A percentile compares a stretch with the other conserved stretches of the same genome.
phyloP scores from a whole-genome alignment of 2,888 invertebrate genomes.

The Gastracanthus pulcherrimus region DNA sequence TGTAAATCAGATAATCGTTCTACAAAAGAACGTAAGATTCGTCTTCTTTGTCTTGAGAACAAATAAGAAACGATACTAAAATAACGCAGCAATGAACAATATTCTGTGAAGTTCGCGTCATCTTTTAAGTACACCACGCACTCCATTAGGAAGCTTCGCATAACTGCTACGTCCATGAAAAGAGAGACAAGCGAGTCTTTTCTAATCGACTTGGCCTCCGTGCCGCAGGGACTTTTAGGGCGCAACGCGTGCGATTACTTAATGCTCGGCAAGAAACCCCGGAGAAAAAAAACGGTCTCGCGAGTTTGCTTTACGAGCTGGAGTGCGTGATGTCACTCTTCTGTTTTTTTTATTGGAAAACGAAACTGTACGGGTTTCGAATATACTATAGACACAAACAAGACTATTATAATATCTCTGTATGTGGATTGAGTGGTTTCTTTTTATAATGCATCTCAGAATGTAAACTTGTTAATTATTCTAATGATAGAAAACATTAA shows the following conservation, averaged over 20 bases:
- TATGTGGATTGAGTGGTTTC: no score
- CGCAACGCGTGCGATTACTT: slow-evolving; percentile 31
- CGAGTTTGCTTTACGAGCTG: neutral
- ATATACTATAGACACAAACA: no score
- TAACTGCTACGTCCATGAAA: slow-evolving; percentile 17
- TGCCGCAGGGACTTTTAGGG: slow-evolving; percentile 35
- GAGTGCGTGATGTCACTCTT: neutral
- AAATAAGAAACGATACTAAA: no score
- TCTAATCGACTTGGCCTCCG: slow-evolving; percentile 41
- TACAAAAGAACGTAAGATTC: no score
- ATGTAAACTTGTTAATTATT: slow-evolving; percentile 19
- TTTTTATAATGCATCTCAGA: no score
- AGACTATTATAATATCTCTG: no score
- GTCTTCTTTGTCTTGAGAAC: no score
- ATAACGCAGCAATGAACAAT: no score
- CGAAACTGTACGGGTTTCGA: no score
- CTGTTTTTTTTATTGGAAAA: no score
- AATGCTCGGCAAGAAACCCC: neutral
- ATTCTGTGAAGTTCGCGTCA: no score
- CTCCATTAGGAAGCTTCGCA: slow-evolving; percentile 22
- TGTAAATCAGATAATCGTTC: no score
- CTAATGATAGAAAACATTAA: neutral
- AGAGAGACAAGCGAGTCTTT: slow-evolving; percentile 6
- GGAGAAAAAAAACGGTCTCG: neutral
- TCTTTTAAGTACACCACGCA: neutral